Evolutionary conservation across 2,113 vertebrate species (phyloP).

Genomic region (Rissa tridactyla): DNA sequence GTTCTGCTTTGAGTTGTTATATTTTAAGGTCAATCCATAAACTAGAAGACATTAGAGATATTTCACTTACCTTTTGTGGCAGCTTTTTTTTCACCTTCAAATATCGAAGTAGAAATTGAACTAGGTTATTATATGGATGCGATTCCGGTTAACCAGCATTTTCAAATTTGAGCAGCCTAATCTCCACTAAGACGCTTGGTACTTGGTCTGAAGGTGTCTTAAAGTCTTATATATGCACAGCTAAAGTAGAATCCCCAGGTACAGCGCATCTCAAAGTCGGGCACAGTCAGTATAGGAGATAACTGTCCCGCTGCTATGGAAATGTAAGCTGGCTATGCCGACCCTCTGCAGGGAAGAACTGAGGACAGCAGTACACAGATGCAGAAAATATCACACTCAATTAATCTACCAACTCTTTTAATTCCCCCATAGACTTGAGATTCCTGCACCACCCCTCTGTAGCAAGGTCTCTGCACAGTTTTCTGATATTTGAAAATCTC

Average conservation of each 20-base stretch:
- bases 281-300: background rate
- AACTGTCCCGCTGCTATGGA: background rate
- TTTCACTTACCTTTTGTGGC: background rate
- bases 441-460: background rate
- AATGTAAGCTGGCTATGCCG: background rate
- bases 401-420: background rate
- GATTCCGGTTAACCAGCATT: background rate
- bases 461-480: background rate
- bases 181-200: background rate
- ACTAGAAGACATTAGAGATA: background rate
- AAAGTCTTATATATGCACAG: background rate
- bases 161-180: background rate
- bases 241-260: background rate
- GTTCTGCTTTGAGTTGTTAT: background rate
- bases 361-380: background rate
- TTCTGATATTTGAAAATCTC: background rate
- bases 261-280: rapidly evolving
- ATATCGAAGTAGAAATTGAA: background rate
- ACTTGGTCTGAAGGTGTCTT: background rate
- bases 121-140: background rate
- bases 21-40: background rate
- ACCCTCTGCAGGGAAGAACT: rapidly evolving
- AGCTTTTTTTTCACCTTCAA: background rate
- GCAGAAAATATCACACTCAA: background rate
- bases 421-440: background rate